Conservation (phyloP, 2,113 vertebrate species). For the Perccottus glenii region DNA sequence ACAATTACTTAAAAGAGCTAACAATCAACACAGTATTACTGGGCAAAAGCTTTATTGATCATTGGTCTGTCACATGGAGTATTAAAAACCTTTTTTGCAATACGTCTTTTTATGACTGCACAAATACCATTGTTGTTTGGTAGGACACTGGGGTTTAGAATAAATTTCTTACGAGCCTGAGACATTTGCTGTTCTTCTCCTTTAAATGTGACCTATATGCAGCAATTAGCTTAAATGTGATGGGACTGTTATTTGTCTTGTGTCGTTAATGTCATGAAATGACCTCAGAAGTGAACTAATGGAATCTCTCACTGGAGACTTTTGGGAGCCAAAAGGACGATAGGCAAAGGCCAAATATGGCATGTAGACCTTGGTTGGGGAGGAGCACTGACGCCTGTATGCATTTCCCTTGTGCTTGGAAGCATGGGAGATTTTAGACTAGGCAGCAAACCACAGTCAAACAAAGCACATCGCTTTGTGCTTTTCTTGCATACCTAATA, state of each 20-base stretch:
- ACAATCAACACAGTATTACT: neutral
- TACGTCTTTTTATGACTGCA: too few species aligned
- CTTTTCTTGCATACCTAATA: slow-evolving; percentile 26
- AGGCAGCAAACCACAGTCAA: slow-evolving; percentile 2
- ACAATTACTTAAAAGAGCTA: too few species aligned
- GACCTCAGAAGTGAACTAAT: slow-evolving; percentile 51
- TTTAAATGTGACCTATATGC: neutral
- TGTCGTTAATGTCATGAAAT: slow-evolving; percentile 30
- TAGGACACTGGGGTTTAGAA: too few species aligned
- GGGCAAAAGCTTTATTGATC: neutral
- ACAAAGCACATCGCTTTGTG: neutral
- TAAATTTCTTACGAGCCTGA: neutral
- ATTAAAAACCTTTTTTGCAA: neutral
- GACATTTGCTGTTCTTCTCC: too few species aligned
- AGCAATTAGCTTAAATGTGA: slow-evolving; percentile 1
- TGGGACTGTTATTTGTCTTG: neutral
- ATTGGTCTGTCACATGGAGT: neutral
- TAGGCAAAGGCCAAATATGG: slow-evolving; percentile 31
- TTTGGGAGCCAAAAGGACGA: slow-evolving; percentile 23
- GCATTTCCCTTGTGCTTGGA: slow-evolving; percentile 10
- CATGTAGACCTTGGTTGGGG: slow-evolving; percentile 30
- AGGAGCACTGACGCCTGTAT: slow-evolving; percentile 13
- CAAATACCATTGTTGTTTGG: too few species aligned
- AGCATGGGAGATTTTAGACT: slow-evolving; percentile 18
- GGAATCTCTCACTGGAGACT: slow-evolving; percentile 30